These are phyloP conservation scores for Koerneria pararmatus DNA, from an alignment of 2,888 invertebrate species.

Conservation along the genomic window DNA sequence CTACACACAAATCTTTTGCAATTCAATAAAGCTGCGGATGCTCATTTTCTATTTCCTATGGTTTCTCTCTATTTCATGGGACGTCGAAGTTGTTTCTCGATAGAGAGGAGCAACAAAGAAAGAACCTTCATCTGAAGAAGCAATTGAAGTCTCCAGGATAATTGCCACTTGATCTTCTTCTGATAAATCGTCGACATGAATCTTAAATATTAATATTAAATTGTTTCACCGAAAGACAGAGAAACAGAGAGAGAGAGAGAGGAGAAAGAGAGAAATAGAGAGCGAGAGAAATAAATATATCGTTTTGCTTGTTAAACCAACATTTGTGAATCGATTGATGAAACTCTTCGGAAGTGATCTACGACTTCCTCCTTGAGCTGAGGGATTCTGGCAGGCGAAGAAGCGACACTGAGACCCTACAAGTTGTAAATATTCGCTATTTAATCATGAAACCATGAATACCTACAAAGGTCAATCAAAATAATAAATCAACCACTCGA, in stretches of 20 bases:
- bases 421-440: background rate
- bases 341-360: slow-evolving; percentile 93
- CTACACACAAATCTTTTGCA: no score
- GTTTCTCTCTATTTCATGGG: no score
- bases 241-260: slow-evolving; percentile 20
- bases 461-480: no score
- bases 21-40: no score
- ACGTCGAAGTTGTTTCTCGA: no score
- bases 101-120: no score
- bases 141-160: no score
- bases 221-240: no score
- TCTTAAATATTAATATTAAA: no score
- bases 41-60: no score
- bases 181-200: slow-evolving; percentile 44
- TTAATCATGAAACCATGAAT: slow-evolving; percentile 16
- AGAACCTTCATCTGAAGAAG: no score
- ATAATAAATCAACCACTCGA: no score
- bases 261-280: slow-evolving; percentile 7
- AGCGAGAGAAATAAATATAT: background rate
- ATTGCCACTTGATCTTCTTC: slow-evolving; percentile 37
- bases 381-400: slow-evolving; percentile 96
- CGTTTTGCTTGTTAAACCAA: slow-evolving; percentile 58
- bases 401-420: slow-evolving; percentile 71
- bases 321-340: slow-evolving; percentile 91
- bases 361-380: slow-evolving; percentile 88